A percentile compares a stretch with the other conserved stretches of the same genome.
Evolutionary conservation across 1,140 invertebrate genomes (phyloP).

Genomic region (Sycobia sp.): DNA sequence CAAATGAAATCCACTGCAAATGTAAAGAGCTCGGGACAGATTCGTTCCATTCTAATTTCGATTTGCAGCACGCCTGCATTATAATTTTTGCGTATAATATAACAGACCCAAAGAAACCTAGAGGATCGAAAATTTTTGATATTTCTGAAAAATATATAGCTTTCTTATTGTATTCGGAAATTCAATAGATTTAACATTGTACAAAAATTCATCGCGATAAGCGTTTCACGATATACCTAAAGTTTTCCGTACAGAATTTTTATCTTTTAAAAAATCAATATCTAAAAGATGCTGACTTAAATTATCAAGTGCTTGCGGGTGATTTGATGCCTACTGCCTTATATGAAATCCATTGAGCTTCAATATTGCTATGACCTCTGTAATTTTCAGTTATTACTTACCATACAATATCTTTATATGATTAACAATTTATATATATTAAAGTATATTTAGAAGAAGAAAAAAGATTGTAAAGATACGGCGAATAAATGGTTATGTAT

Average conservation of each 20-base stretch:
- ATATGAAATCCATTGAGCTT: neutral
- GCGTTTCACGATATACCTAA: neutral
- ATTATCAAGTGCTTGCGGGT: neutral
- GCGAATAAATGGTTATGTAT: no score
- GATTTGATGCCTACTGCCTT: slow-evolving; percentile 7
- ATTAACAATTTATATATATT: no score
- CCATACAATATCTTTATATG: neutral
- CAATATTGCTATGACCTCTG: neutral
- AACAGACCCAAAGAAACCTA: neutral
- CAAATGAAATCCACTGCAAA: no score
- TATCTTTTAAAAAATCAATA: no score
- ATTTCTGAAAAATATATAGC: neutral
- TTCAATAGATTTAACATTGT: no score
- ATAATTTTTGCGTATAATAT: neutral
- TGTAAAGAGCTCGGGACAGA: no score
- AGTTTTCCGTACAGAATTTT: no score
- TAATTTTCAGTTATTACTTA: no score
- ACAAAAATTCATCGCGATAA: neutral
- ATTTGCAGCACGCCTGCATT: neutral
- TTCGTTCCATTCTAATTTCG: neutral
- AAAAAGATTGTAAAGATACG: no score
- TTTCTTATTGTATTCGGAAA: neutral
- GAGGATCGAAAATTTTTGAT: neutral
- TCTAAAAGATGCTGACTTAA: no score
- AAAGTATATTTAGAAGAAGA: no score